A percentile compares a stretch with the other conserved stretches of the same genome.
Evolutionary conservation across 1,140 invertebrate genomes (phyloP).

Genomic region (Formica selysi): DNA sequence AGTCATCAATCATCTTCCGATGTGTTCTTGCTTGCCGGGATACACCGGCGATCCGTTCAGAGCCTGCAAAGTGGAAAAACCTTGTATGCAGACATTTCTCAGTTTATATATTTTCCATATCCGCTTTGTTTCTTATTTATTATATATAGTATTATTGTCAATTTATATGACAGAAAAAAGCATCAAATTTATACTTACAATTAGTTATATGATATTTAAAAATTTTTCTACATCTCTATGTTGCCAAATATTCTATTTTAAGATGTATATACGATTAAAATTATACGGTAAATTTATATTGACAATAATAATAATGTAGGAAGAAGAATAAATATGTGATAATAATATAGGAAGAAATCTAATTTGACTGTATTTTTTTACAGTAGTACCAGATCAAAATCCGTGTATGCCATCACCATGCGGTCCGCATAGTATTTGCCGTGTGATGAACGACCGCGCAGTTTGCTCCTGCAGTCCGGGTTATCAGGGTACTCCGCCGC

Average conservation of each 20-base stretch:
- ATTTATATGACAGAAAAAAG: not conserved
- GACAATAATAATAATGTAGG: not conserved
- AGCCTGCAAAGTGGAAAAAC: constrained; percentile 89
- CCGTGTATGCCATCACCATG: constrained; percentile 94
- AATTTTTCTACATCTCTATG: not conserved
- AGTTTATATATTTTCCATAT: not conserved
- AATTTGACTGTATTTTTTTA: constrained; percentile 65
- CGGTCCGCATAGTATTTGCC: constrained; percentile 93
- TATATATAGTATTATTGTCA: not conserved
- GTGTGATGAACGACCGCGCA: constrained; percentile 89
- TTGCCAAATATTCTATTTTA: not conserved
- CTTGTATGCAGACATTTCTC: constrained; percentile 42
- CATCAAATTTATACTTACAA: too few relatives aligned
- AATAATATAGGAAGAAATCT: not conserved
- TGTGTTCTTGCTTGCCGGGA: constrained; percentile 92
- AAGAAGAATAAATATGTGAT: not conserved
- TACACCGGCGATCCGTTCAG: constrained; percentile 94
- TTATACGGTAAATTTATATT: not conserved
- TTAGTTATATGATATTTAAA: not conserved
- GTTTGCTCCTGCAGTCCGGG: constrained; percentile 93
- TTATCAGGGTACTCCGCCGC: constrained; percentile 92
- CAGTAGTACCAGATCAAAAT: constrained; percentile 86
- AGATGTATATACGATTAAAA: not conserved
- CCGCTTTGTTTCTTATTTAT: not conserved
- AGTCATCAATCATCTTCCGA: constrained; percentile 93